These are phyloP conservation scores for Metalampra italica DNA, from an alignment of 2,888 invertebrate species.

Conservation along the genomic window DNA sequence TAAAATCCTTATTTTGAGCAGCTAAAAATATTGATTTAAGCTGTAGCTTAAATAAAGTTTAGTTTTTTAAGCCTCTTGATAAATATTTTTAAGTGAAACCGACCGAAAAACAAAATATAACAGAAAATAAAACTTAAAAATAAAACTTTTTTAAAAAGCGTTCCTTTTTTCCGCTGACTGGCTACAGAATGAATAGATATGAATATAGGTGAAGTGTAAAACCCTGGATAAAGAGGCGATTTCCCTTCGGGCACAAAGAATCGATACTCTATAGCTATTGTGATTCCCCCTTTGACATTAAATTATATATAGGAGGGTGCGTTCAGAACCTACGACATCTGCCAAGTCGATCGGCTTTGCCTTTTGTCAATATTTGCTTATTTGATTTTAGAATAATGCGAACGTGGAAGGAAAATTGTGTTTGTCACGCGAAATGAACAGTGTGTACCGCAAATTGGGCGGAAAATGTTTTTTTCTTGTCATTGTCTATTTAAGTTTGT, in stretches of 20 bases:
- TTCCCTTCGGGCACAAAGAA: constrained; percentile 53
- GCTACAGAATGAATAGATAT: too few species aligned
- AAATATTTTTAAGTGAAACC: too few species aligned
- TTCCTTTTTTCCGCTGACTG: too few species aligned
- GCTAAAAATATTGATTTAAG: too few species aligned
- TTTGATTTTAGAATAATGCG: constrained; percentile 51
- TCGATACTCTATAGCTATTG: constrained; percentile 70
- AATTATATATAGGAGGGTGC: constrained; percentile 57
- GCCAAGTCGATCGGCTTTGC: constrained; percentile 58
- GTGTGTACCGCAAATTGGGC: constrained; percentile 1
- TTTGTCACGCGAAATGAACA: constrained; percentile 22
- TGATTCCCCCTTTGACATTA: constrained; percentile 61
- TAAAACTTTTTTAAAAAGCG: too few species aligned
- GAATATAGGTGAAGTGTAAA: too few species aligned
- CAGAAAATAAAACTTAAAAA: too few species aligned
- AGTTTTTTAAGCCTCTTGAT: too few species aligned
- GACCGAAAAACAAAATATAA: too few species aligned
- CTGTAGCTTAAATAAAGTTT: too few species aligned
- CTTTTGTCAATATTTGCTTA: constrained; percentile 66
- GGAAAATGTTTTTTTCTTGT: constrained; percentile 9
- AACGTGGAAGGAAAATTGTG: constrained; percentile 33
- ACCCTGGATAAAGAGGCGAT: constrained; percentile 48
- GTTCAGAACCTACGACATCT: constrained; percentile 49
- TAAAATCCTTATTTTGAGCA: too few species aligned
- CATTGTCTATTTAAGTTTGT: not conserved